Evolutionary conservation across 2,888 invertebrate genomes (phyloP).

Genomic region (Xylophagus ater): DNA sequence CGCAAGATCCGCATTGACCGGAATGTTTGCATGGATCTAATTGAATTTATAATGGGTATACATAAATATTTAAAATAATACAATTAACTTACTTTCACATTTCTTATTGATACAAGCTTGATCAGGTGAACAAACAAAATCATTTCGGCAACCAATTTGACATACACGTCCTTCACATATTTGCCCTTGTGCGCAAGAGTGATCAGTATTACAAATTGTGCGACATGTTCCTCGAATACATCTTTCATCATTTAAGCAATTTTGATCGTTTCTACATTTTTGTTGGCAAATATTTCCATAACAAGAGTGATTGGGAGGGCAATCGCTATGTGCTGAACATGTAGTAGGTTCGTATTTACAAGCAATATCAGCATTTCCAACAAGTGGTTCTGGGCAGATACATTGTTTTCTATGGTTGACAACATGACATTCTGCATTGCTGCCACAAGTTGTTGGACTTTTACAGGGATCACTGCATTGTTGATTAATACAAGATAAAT

Average conservation of each 20-base stretch:
- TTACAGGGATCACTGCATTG: slow-evolving; percentile 69
- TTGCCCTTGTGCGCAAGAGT: slow-evolving; percentile 65
- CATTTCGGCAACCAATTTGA: slow-evolving; percentile 75
- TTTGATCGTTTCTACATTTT: slow-evolving; percentile 66
- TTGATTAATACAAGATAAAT: slow-evolving; percentile 63
- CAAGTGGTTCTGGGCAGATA: slow-evolving; percentile 55
- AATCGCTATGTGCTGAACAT: slow-evolving; percentile 57
- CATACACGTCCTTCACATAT: slow-evolving; percentile 82
- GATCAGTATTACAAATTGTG: slow-evolving; percentile 76
- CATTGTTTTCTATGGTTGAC: slow-evolving; percentile 64
- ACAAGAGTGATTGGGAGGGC: slow-evolving; percentile 60
- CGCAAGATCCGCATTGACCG: slow-evolving; percentile 70
- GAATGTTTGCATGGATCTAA: slow-evolving; percentile 66
- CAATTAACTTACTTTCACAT: slow-evolving; percentile 53
- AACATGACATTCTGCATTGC: slow-evolving; percentile 64
- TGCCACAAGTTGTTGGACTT: slow-evolving; percentile 69
- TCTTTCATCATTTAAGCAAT: slow-evolving; percentile 75
- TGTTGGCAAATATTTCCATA: slow-evolving; percentile 67
- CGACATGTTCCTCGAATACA: slow-evolving; percentile 76
- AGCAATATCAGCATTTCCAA: slow-evolving; percentile 61
- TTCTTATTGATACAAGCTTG: slow-evolving; percentile 74
- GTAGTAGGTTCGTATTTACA: slow-evolving; percentile 57
- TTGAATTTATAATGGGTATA: slow-evolving; percentile 20
- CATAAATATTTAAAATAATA: slow-evolving; percentile 6
- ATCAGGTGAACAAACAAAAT: slow-evolving; percentile 60